Conservation (phyloP, 2,797 vertebrate species). For the Kryptopterus vitreolus region DNA sequence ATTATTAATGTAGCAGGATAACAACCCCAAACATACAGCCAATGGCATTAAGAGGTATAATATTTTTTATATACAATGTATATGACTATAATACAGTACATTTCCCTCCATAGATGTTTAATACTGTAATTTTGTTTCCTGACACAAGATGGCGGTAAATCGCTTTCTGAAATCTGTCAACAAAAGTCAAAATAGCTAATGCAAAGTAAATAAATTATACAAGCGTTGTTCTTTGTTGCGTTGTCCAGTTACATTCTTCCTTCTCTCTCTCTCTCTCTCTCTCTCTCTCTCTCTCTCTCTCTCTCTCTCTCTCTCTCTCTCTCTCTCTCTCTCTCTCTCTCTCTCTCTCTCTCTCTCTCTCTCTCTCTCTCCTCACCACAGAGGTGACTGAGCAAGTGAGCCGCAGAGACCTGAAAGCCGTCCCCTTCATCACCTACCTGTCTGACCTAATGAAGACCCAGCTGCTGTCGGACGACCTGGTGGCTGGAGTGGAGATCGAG, state of each 20-base stretch:
- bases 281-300: slow-evolving; percentile 13
- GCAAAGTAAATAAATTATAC: not conserved
- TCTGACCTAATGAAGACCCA: slow-evolving; percentile 90
- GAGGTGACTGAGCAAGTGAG: slow-evolving; percentile 88
- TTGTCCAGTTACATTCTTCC: not conserved
- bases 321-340: not conserved
- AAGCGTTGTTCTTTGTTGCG: not conserved
- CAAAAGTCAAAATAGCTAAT: not conserved
- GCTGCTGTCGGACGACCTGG: slow-evolving; percentile 90
- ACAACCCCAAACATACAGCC: too few relatives aligned
- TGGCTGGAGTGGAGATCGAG: slow-evolving; percentile 90
- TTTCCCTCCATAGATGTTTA: not conserved
- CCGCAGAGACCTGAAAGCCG: slow-evolving; percentile 89
- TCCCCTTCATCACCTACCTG: slow-evolving; percentile 96
- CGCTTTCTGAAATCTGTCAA: not conserved
- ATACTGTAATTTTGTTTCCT: not conserved
- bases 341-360: slow-evolving; percentile 10
- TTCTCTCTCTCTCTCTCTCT: not conserved
- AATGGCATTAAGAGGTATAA: too few relatives aligned
- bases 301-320: slow-evolving; percentile 6
- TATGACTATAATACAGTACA: not conserved
- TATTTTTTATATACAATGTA: not conserved
- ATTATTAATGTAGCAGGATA: too few relatives aligned
- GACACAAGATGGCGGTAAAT: slow-evolving; percentile 67
- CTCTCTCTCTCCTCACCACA: slow-evolving; percentile 57